A percentile compares a stretch with the other conserved stretches of the same genome.
Conservation (phyloP, 2,113 vertebrate genomes). For the Paradisaea rubra region DNA sequence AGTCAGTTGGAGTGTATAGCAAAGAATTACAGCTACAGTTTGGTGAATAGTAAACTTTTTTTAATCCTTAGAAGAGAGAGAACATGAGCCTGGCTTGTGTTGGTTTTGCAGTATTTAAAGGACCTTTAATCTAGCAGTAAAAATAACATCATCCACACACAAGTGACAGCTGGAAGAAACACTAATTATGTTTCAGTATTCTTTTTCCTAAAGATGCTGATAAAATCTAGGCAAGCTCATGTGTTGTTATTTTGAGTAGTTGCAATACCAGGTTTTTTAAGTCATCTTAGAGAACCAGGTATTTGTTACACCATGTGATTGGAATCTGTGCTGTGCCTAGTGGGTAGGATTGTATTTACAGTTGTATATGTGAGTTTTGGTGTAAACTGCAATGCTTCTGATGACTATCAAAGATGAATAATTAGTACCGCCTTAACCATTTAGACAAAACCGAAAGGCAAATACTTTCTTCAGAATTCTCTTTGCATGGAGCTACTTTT, state of each 20-base stretch:
- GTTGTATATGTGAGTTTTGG: not conserved
- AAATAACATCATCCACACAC: not conserved
- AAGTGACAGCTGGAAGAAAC: conserved; percentile 1
- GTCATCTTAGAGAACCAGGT: not conserved
- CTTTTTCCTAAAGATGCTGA: not conserved
- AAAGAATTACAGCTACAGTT: not conserved
- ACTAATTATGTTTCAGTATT: not conserved
- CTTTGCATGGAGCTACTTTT: not conserved
- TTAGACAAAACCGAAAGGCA: not conserved
- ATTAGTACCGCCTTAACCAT: not conserved
- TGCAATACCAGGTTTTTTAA: not conserved
- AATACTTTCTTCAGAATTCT: not conserved
- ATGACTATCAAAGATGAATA: not conserved
- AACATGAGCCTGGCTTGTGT: not conserved
- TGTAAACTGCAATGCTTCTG: not conserved
- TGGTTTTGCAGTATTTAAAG: not conserved
- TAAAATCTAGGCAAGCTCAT: not conserved
- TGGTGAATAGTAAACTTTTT: not conserved
- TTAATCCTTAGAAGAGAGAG: not conserved
- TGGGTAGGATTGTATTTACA: not conserved
- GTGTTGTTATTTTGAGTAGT: not conserved
- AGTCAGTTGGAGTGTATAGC: not conserved
- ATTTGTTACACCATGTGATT: not conserved
- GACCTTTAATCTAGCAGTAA: not conserved
- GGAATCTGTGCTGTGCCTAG: not conserved